Percentiles rank a stretch among this genome's conserved stretches.
Evolutionary conservation across 2,888 invertebrate genomes (phyloP).

Genomic region (Ophioninae sp.): DNA sequence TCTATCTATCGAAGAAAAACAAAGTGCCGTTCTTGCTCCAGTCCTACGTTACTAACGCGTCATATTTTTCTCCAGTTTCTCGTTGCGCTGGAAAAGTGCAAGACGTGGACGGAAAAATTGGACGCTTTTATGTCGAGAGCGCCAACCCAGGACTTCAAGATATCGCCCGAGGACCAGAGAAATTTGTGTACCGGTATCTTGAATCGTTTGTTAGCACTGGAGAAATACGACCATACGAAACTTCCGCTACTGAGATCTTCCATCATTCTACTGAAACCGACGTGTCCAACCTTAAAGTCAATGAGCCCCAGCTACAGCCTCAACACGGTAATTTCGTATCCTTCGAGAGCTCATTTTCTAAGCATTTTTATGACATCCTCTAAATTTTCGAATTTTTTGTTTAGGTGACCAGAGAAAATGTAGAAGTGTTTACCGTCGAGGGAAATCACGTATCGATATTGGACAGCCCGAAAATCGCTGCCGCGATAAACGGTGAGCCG

Average conservation of each 20-base stretch:
- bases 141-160: constrained; percentile 76
- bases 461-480: constrained; percentile 85
- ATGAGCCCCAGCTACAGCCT: constrained; percentile 87
- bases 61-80: constrained; percentile 64
- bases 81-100: constrained; percentile 82
- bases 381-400: constrained; percentile 41
- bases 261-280: constrained; percentile 85
- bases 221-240: constrained; percentile 81
- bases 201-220: constrained; percentile 83
- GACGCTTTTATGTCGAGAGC: constrained; percentile 81
- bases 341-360: background rate
- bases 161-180: constrained; percentile 80
- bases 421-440: constrained; percentile 85
- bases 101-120: constrained; percentile 84
- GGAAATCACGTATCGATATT: constrained; percentile 89
- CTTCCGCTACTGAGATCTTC: constrained; percentile 83
- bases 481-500: constrained; percentile 74
- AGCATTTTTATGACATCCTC: background rate
- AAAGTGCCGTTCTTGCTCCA: background rate
- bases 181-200: constrained; percentile 81
- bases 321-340: constrained; percentile 69
- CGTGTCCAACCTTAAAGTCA: constrained; percentile 82
- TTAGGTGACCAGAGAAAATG: constrained; percentile 82
- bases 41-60: background rate
- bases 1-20: background rate